Conservation (phyloP, 1,140 invertebrate genomes). For the Magallana angulata region DNA sequence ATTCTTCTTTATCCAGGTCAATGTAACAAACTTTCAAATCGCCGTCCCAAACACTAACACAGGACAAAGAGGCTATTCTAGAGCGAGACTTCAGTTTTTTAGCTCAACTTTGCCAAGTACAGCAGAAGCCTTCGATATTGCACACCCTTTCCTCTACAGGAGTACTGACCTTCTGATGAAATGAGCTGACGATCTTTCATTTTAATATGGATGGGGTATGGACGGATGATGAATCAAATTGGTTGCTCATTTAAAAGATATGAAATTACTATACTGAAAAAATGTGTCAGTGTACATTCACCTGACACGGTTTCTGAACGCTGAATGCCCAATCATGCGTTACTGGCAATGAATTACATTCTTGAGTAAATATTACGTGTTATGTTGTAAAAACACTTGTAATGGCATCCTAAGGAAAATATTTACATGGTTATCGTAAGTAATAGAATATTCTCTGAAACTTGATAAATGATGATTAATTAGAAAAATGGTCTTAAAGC, state of each 20-base stretch:
- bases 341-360: constrained; percentile 13
- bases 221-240: constrained; percentile 22
- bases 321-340: constrained; percentile 13
- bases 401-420: constrained; percentile 1
- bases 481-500: not conserved
- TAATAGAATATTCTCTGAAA: not conserved
- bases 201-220: constrained; percentile 34
- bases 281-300: constrained; percentile 25
- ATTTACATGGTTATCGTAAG: constrained; percentile 9
- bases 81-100: constrained; percentile 13
- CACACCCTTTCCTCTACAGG: not conserved
- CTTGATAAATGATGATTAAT: not conserved
- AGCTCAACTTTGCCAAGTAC: not conserved
- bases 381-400: constrained; percentile 24
- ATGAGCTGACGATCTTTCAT: not conserved
- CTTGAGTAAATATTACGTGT: not conserved
- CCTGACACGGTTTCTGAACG: not conserved
- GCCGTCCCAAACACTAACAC: constrained; percentile 38
- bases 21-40: constrained; percentile 36
- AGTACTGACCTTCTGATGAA: constrained; percentile 2
- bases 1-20: constrained; percentile 29
- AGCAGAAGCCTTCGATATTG: not conserved
- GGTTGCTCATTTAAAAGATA: constrained; percentile 39
- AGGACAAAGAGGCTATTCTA: constrained; percentile 5
- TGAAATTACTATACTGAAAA: constrained; percentile 14